Percentiles rank a stretch among this genome's conserved stretches.
phyloP scores from a whole-genome alignment of 2,113 vertebrate species.

The Turdus rufiventris region DNA sequence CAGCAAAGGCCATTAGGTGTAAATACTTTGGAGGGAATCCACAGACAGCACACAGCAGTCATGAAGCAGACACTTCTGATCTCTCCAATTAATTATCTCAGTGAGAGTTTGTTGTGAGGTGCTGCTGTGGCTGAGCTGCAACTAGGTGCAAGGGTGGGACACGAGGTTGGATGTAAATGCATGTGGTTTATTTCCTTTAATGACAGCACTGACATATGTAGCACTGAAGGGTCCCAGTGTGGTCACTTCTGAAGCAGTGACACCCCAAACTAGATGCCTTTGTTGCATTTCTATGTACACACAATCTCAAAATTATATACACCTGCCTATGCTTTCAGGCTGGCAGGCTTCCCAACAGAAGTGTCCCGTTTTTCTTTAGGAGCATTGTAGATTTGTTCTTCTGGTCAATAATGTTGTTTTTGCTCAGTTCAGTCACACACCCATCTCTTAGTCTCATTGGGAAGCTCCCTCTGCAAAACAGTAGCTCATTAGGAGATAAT shows the following conservation, averaged over 20 bases:
- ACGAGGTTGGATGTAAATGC: accelerated
- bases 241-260: not conserved
- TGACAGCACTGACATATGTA: not conserved
- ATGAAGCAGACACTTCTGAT: not conserved
- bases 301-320: not conserved
- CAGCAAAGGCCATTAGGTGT: not conserved
- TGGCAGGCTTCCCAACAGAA: not conserved
- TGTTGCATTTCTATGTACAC: not conserved
- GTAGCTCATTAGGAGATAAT: not conserved
- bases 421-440: not conserved
- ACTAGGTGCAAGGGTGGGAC: not conserved
- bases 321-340: not conserved
- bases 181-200: accelerated
- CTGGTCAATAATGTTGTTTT: not conserved
- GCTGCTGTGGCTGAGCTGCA: not conserved
- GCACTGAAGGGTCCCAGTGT: not conserved
- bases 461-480: not conserved
- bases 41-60: not conserved
- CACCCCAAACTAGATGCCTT: not conserved
- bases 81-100: conserved; percentile 27
- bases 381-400: not conserved
- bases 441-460: not conserved
- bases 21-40: conserved; percentile 1
- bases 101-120: not conserved
- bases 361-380: not conserved